Base-by-base conservation (phyloP, 1,140 invertebrate genomes). In the Wasmannia auropunctata region DNA sequence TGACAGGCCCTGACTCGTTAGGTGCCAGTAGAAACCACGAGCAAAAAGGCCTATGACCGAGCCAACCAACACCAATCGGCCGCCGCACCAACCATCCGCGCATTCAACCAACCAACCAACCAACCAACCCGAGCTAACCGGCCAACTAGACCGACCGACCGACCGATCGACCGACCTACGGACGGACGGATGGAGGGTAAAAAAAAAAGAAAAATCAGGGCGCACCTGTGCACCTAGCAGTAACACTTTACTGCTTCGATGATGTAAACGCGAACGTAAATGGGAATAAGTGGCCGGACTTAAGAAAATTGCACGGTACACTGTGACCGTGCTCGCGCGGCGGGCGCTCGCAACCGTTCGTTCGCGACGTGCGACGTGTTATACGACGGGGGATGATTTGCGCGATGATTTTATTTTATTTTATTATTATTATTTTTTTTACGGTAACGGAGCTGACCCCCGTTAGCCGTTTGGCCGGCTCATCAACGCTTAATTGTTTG, bases 251-350 rank as follows among this genome's bases (percentile, higher is more conserved):
- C 93, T 93, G 87, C 92, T 89, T 89, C 91, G 93, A 94, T 94
- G 93, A 95, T 94, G 93, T 94, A 94, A 95, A 95, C 93, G 92
- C 86, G 91, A 94, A 93, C 93, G 92, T 93, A 93, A 94, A 94
- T 93, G 93, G 93, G 92, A 93, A 93, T 93, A 93, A 93, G 91
- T 91, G 92, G 90, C 80, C 83, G 87, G 92, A 92, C 91, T 92
- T 91, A 79, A 91, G 92, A 92, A 93, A 93, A 93, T 93, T 93
- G 89, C 91, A 88, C 54, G 76, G 86, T 87, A 89, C 75, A 85
- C 25, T 74, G 87, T 74, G 81, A 86, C 65, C 37, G 83, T 70
- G 80, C 75, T 67, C 80, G 62, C n/a, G 65, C 67, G n/a, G 83
- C 80, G 79, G 28, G 54, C 31, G 63, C 62, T 49, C n/a, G 49